phyloP scores from a whole-genome alignment of 1,140 invertebrate species.

The Neocloeon triangulifer region DNA sequence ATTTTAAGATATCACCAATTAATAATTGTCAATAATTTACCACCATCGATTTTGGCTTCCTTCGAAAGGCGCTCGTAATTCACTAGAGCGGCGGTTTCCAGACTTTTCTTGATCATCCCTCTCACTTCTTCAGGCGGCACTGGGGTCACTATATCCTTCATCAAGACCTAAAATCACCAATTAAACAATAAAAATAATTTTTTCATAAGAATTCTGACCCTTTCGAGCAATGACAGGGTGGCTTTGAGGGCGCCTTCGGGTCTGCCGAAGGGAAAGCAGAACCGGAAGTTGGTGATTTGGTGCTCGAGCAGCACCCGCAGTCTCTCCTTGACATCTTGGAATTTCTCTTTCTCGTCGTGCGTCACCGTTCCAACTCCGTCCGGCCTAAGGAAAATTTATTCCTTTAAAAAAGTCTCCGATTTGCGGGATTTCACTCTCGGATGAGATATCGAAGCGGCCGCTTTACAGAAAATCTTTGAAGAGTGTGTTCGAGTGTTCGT shows the following conservation, averaged over 20 bases:
- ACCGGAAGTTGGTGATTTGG: slow-evolving; percentile 98
- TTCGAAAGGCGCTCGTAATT: slow-evolving; percentile 93
- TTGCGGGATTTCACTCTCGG: too few relatives aligned
- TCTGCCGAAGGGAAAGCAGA: slow-evolving; percentile 94
- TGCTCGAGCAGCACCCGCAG: slow-evolving; percentile 80
- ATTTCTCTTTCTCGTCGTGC: slow-evolving; percentile 93
- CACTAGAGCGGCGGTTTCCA: slow-evolving; percentile 92
- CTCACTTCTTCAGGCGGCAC: slow-evolving; percentile 91
- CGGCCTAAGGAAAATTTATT: slow-evolving; percentile 63
- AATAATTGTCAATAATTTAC: too few relatives aligned
- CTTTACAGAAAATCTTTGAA: too few relatives aligned
- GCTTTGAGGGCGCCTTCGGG: slow-evolving; percentile 94
- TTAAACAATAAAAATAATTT: neutral
- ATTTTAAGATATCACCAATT: too few relatives aligned
- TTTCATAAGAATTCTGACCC: too few relatives aligned
- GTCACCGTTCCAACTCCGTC: slow-evolving; percentile 97
- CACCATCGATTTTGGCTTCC: slow-evolving; percentile 95
- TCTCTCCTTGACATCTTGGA: slow-evolving; percentile 91
- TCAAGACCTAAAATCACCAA: slow-evolving; percentile 40
- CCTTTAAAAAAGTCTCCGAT: too few relatives aligned
- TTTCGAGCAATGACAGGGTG: slow-evolving; percentile 83
- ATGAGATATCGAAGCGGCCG: too few relatives aligned
- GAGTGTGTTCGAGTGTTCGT: too few relatives aligned
- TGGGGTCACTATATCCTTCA: slow-evolving; percentile 98
- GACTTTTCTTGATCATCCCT: slow-evolving; percentile 82